Percentiles rank a stretch among this genome's conserved stretches.
These are phyloP conservation scores for Pelmatolapia mariae DNA, from an alignment of 2,113 vertebrate genomes.

Conservation along the genomic window DNA sequence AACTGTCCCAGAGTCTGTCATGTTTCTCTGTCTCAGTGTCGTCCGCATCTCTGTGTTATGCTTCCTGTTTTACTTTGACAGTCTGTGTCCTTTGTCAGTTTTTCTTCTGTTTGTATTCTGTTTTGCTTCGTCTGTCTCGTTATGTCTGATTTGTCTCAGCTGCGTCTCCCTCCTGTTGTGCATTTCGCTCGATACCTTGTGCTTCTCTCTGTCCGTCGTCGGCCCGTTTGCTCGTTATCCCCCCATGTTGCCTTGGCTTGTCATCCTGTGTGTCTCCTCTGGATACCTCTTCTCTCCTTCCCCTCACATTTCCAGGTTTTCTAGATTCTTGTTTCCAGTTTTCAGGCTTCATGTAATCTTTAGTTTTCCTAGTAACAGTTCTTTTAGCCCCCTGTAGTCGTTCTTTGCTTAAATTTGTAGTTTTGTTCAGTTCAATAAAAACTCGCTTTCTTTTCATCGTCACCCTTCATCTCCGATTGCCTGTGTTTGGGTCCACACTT, in stretches of 20 bases:
- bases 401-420: neutral
- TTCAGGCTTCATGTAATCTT: neutral
- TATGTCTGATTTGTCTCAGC: neutral
- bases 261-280: neutral
- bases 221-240: too few species aligned
- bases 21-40: too few species aligned
- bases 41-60: too few species aligned
- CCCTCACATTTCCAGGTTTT: neutral
- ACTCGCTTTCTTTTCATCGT: neutral
- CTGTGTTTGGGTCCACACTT: neutral
- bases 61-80: too few species aligned
- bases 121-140: too few species aligned
- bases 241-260: neutral
- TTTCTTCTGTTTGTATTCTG: too few species aligned
- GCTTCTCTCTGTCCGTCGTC: neutral
- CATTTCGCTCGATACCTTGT: neutral
- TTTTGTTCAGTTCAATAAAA: neutral
- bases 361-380: neutral
- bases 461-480: neutral
- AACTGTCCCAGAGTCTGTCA: too few species aligned
- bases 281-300: neutral
- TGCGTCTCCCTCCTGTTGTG: neutral
- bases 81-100: too few species aligned
- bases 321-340: neutral
- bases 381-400: fast-evolving